Percentiles rank a stretch among this genome's conserved stretches.
These are phyloP conservation scores for Alfaro cultratus DNA, from an alignment of 2,797 vertebrate genomes.

Conservation along the genomic window DNA sequence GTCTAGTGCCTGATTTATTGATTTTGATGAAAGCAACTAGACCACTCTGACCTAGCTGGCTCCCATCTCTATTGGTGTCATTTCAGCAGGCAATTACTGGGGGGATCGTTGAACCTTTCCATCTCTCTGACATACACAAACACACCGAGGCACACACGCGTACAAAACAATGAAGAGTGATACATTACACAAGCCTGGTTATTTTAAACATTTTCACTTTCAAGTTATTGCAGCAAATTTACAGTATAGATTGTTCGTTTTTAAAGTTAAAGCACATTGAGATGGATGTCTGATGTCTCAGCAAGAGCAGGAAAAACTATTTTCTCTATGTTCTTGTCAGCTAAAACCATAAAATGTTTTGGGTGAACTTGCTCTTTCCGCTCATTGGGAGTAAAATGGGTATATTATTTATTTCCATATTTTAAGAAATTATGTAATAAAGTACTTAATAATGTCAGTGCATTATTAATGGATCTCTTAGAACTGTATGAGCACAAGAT, in stretches of 20 bases:
- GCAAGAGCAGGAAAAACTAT: neutral
- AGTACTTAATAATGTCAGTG: neutral
- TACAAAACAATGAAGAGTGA: constrained; percentile 55
- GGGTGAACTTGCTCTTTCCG: neutral
- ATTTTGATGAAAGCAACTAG: constrained; percentile 70
- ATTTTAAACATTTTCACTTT: constrained; percentile 39
- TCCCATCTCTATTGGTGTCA: constrained; percentile 62
- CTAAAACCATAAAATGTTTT: neutral
- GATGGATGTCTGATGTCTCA: constrained; percentile 24
- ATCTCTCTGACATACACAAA: constrained; percentile 16
- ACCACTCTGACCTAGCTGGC: constrained; percentile 47
- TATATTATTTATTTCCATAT: neutral
- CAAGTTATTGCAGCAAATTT: constrained; percentile 30
- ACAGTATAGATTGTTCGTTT: constrained; percentile 20
- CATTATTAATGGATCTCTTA: neutral
- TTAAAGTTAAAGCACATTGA: constrained; percentile 35
- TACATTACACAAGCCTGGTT: constrained; percentile 32
- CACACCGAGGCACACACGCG: constrained; percentile 20
- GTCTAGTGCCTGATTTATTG: constrained; percentile 66
- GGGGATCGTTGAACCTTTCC: constrained; percentile 47
- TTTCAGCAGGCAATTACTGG: constrained; percentile 68
- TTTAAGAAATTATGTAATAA: neutral
- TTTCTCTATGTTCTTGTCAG: neutral
- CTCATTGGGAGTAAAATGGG: neutral
- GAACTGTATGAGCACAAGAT: neutral